Evolutionary conservation across 2,113 vertebrate species (phyloP).

Genomic region (Colistium nudipinnis): DNA sequence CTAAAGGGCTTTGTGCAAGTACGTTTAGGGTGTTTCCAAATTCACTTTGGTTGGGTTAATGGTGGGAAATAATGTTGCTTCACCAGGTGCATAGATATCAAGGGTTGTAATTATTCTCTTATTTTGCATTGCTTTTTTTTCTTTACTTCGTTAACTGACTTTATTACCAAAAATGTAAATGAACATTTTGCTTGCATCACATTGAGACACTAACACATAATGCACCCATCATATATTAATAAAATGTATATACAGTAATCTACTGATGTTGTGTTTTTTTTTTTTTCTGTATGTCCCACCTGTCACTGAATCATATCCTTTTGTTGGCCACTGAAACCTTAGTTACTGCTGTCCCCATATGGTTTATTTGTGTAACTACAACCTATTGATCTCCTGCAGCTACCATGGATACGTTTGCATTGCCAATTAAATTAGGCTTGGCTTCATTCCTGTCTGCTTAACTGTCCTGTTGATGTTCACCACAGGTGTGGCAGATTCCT

Average conservation of each 20-base stretch:
- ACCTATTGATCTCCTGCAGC: background rate
- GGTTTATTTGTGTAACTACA: slow-evolving; percentile 47
- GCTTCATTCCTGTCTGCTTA: background rate
- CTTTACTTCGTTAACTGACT: no score
- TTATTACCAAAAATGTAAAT: no score
- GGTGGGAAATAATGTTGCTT: background rate
- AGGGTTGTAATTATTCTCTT: background rate
- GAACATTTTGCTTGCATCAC: no score
- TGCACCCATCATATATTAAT: no score
- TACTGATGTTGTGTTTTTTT: no score
- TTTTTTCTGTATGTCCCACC: background rate
- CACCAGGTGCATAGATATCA: background rate
- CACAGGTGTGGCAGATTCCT: slow-evolving; percentile 96
- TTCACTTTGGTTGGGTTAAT: background rate
- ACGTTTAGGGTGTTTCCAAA: background rate
- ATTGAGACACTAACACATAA: no score
- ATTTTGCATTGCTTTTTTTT: no score
- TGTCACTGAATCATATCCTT: background rate
- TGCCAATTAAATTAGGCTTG: background rate
- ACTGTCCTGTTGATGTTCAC: slow-evolving; percentile 5
- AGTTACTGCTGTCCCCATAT: slow-evolving; percentile 67
- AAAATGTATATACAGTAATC: no score
- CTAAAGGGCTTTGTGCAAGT: background rate
- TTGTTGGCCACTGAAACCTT: background rate
- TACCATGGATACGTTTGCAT: background rate